Base-by-base conservation (phyloP, 2,797 vertebrate genomes). In the Lepilemur ruficaudatus region DNA sequence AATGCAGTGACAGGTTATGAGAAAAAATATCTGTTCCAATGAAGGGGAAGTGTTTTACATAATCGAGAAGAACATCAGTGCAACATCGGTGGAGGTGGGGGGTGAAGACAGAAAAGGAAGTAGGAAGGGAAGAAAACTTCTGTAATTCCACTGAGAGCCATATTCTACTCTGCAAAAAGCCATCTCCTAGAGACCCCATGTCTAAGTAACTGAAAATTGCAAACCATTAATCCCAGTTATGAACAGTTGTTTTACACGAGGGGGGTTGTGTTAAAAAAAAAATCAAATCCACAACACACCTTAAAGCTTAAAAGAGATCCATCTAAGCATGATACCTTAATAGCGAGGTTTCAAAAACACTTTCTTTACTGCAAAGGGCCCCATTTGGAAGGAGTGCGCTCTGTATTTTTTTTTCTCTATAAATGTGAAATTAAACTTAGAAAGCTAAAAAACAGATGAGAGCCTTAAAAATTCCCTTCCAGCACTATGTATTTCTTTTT, bases 121-220 rank as follows among this genome's bases (percentile, higher is more conserved):
- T 97, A 97, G 97, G 96, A 97, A 97, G 96, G 97, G 95, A 81
- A 98, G 97, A 88, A 98, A 98, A 98, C 98, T 97, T 98, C 96
- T 92, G 92, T 94, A 98, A 98, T 98, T 97, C 98, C 98, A 97
- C 95, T 94, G 98, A 98, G 98, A 98, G 98, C 92, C 97, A 98
- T 98, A 98, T 97, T 98, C 96, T 94, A 92, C 91, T 97, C 96
- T 95, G 98, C 98, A 97, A 97, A 98, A 98, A 98, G 97, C 98
- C 97, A 98, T 98, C 98, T 98, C 97, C 96, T 97, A 97, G 98
- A 99, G 98, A 98, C 98, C 98, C 98, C 98, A 98, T 38, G 98
- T 98, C 98, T 98, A 98, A 98, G 98, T 98, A 98, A 98, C 98
- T 98, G 98, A 98, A 98, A 98, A 98, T 98, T 98, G 98, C 98